Evolutionary conservation across 2,888 invertebrate species (phyloP).

Genomic region (Dryobotodes eremita): DNA sequence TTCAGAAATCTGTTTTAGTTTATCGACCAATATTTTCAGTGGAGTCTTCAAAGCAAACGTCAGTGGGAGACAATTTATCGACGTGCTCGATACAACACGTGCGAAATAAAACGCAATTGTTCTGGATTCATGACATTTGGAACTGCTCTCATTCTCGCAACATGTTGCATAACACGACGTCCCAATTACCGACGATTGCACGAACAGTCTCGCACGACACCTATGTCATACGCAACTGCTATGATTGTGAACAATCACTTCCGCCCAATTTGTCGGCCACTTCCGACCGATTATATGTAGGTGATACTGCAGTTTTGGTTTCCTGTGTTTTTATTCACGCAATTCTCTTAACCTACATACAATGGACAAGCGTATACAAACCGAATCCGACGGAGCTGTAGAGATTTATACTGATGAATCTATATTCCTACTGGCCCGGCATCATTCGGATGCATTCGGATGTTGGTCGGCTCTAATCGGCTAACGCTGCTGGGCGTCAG

Average conservation of each 20-base stretch:
- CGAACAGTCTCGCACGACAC: conserved; percentile 74
- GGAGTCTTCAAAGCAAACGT: conserved; percentile 64
- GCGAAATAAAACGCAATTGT: conserved; percentile 69
- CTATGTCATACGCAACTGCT: conserved; percentile 68
- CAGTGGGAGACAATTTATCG: conserved; percentile 63
- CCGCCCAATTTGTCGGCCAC: conserved; percentile 77
- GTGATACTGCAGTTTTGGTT: conserved; percentile 71
- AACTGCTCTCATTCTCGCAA: conserved; percentile 66
- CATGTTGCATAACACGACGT: conserved; percentile 72
- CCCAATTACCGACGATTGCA: conserved; percentile 69
- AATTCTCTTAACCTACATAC: conserved; percentile 43
- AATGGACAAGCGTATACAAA: conserved; percentile 26
- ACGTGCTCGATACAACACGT: conserved; percentile 56
- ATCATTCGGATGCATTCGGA: conserved; percentile 79
- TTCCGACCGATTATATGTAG: conserved; percentile 74
- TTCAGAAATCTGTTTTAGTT: conserved; percentile 26
- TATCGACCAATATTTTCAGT: conserved; percentile 32
- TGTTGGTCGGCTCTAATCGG: conserved; percentile 79
- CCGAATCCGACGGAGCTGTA: conserved; percentile 20
- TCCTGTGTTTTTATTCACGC: conserved; percentile 68
- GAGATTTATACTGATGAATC: conserved; percentile 58
- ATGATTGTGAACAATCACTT: conserved; percentile 78
- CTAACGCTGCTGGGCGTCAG: conserved; percentile 84
- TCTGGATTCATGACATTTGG: conserved; percentile 75
- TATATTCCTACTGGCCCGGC: conserved; percentile 70